phyloP scores from a whole-genome alignment of 2,888 invertebrate genomes.

The Xestoiulus laeticollis region DNA sequence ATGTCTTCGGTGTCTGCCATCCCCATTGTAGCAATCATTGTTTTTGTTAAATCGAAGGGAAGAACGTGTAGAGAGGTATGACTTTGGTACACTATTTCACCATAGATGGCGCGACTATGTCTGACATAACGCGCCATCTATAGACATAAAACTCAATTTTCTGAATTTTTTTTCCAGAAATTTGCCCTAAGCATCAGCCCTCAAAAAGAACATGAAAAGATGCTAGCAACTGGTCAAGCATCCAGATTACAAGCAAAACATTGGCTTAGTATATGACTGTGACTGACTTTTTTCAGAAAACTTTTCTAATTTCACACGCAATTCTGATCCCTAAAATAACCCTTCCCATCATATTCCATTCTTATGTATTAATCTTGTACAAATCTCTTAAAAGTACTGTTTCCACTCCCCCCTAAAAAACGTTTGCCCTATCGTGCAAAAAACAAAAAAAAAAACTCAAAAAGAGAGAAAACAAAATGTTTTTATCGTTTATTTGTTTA shows the following conservation, averaged over 20 bases:
- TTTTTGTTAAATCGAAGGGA: slow-evolving; percentile 31
- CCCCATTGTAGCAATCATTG: slow-evolving; percentile 53
- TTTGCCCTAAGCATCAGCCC: slow-evolving; percentile 51
- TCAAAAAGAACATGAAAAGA: slow-evolving; percentile 39
- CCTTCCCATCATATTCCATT: slow-evolving; percentile 12
- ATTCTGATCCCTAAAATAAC: not conserved
- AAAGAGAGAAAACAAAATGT: too few relatives aligned
- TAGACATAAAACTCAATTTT: not conserved
- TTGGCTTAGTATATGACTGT: slow-evolving; percentile 25
- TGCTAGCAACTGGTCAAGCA: slow-evolving; percentile 40
- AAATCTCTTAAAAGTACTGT: not conserved
- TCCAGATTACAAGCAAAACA: slow-evolving; percentile 47
- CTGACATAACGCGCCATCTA: too few relatives aligned
- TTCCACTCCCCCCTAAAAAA: too few relatives aligned
- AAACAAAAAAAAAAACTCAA: not conserved
- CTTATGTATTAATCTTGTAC: slow-evolving; percentile 26
- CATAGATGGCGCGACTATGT: not conserved
- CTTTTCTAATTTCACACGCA: not conserved
- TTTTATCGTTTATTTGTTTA: slow-evolving; percentile 26
- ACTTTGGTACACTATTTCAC: not conserved
- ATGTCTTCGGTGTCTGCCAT: slow-evolving; percentile 52
- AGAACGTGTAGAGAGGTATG: slow-evolving; percentile 48
- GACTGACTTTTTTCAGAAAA: not conserved
- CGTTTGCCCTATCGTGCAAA: not conserved
- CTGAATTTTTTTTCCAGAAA: slow-evolving; percentile 36